Evolutionary conservation across 2,797 vertebrate genomes (phyloP).

Genomic region (Hapalemur alaotrensis): DNA sequence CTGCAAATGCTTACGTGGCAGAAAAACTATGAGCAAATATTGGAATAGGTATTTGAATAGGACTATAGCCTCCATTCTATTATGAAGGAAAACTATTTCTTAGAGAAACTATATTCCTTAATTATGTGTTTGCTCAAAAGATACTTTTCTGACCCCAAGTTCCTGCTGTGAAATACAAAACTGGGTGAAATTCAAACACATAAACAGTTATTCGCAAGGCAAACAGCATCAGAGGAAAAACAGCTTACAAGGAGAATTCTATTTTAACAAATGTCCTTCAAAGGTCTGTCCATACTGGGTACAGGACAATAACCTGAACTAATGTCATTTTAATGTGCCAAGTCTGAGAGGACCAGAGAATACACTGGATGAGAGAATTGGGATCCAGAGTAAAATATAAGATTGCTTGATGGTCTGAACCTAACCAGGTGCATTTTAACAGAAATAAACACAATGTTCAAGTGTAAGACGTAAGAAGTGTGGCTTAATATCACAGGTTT

Average conservation of each 20-base stretch:
- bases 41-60: conserved; percentile 10
- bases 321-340: conserved; percentile 22
- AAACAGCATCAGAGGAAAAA: conserved; percentile 33
- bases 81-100: conserved; percentile 18
- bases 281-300: neutral
- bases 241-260: conserved; percentile 14
- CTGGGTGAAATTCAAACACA: conserved; percentile 47
- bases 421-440: conserved; percentile 25
- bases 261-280: conserved; percentile 45
- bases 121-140: conserved; percentile 11
- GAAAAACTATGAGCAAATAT: conserved; percentile 39
- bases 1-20: neutral
- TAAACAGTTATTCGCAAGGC: conserved; percentile 1
- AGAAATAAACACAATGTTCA: neutral
- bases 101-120: conserved; percentile 41
- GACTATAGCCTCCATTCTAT: neutral
- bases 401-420: neutral
- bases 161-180: conserved; percentile 5
- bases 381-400: conserved; percentile 26
- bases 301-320: conserved; percentile 7
- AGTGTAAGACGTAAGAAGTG: neutral
- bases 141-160: conserved; percentile 2
- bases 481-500: neutral
- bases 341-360: neutral
- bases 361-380: neutral